Conservation (phyloP, 1,140 invertebrate genomes). For the Riptortus pedestris region DNA sequence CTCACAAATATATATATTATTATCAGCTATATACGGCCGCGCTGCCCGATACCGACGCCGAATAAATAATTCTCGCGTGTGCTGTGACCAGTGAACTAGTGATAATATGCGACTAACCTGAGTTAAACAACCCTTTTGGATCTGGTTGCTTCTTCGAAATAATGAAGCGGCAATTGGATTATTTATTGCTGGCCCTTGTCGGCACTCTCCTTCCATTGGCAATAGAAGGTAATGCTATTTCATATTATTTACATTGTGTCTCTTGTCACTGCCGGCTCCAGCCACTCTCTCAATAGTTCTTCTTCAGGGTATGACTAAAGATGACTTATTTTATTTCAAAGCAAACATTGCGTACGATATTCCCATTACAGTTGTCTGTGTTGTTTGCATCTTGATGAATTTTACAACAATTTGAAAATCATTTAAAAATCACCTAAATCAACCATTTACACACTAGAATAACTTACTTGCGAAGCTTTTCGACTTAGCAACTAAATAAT, state of each 20-base stretch:
- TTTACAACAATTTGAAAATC: not conserved
- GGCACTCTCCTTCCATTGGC: constrained; percentile 9
- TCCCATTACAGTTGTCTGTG: too few relatives aligned
- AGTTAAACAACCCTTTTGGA: not conserved
- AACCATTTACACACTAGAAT: too few relatives aligned
- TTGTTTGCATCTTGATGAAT: too few relatives aligned
- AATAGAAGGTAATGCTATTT: constrained; percentile 12
- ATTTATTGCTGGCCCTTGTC: constrained; percentile 4
- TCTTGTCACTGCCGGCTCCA: not conserved
- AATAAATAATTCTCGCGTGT: not conserved
- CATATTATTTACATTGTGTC: not conserved
- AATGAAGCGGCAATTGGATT: constrained; percentile 25
- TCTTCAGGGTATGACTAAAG: not conserved
- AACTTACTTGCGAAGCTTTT: too few relatives aligned
- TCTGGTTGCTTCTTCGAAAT: not conserved
- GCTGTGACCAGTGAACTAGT: not conserved
- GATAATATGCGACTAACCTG: constrained; percentile 9
- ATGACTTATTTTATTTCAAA: not conserved
- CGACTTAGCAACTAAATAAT: too few relatives aligned
- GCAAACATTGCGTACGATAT: too few relatives aligned
- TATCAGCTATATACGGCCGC: not conserved
- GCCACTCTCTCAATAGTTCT: not conserved
- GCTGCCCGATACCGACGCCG: not conserved
- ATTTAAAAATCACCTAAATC: too few relatives aligned
- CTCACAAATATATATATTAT: too few relatives aligned